These are phyloP conservation scores for Liasis olivaceus DNA, from an alignment of 2,797 vertebrate species.

Conservation along the genomic window DNA sequence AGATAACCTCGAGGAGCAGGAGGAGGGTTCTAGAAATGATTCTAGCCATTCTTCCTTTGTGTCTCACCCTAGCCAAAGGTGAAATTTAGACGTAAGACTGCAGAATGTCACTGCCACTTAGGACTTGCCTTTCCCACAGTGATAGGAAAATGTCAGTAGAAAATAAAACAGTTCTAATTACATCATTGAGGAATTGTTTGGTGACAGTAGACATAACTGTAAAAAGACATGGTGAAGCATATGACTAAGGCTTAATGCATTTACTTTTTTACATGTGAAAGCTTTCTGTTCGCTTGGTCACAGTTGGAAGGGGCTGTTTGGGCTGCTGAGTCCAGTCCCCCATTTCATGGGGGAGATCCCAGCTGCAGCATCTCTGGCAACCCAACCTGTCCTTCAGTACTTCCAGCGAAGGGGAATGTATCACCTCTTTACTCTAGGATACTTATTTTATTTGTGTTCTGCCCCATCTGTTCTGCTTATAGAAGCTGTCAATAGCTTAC, in stretches of 20 bases:
- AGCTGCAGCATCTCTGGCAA: neutral
- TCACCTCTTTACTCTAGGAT: neutral
- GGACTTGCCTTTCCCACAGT: neutral
- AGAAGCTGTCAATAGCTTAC: neutral
- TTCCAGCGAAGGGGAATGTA: neutral
- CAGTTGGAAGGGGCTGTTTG: neutral
- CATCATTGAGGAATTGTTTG: slow-evolving; percentile 2
- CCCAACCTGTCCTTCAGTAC: neutral
- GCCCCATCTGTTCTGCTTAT: neutral
- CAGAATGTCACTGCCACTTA: slow-evolving; percentile 23
- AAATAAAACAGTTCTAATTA: neutral
- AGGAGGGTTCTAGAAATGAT: neutral
- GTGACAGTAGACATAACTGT: neutral
- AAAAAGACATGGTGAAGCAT: neutral
- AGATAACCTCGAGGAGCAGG: slow-evolving; percentile 12
- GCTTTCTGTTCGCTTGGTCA: neutral
- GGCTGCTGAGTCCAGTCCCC: neutral
- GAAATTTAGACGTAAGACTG: slow-evolving; percentile 24
- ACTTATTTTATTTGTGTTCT: neutral
- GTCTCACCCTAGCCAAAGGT: neutral
- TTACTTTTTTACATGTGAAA: neutral
- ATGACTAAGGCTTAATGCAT: neutral
- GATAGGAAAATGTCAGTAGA: neutral
- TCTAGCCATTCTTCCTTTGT: neutral
- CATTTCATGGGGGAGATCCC: neutral